Evolutionary conservation across 2,113 vertebrate species (phyloP).

Genomic region (Macaca mulatta): DNA sequence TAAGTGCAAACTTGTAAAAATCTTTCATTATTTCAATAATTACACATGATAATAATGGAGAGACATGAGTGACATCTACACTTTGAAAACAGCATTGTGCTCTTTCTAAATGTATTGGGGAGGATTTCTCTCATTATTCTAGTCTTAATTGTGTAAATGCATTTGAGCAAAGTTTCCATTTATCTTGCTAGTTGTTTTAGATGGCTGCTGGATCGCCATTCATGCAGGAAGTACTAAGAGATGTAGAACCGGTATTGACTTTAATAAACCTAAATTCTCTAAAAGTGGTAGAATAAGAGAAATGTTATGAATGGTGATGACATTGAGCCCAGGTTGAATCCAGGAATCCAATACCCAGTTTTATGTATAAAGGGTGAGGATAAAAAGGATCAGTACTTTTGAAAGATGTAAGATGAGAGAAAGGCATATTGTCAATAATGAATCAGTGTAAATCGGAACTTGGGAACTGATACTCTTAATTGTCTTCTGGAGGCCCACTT

Average conservation of each 20-base stretch:
- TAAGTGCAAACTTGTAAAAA: background rate
- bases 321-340: background rate
- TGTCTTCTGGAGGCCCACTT: background rate
- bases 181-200: background rate
- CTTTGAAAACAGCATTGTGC: background rate
- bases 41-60: background rate
- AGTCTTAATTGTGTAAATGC: background rate
- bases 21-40: background rate
- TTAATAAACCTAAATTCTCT: background rate
- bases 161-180: background rate
- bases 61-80: background rate
- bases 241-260: background rate
- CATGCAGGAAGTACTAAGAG: background rate
- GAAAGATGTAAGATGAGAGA: background rate
- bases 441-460: background rate
- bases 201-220: background rate
- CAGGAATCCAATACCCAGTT: background rate
- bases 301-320: background rate
- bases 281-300: background rate
- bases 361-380: background rate
- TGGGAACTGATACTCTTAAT: background rate
- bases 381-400: background rate
- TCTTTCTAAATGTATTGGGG: background rate
- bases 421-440: background rate
- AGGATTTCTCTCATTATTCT: background rate